These are phyloP conservation scores for Geophilus truncorum DNA, from an alignment of 2,888 invertebrate species.

Conservation along the genomic window DNA sequence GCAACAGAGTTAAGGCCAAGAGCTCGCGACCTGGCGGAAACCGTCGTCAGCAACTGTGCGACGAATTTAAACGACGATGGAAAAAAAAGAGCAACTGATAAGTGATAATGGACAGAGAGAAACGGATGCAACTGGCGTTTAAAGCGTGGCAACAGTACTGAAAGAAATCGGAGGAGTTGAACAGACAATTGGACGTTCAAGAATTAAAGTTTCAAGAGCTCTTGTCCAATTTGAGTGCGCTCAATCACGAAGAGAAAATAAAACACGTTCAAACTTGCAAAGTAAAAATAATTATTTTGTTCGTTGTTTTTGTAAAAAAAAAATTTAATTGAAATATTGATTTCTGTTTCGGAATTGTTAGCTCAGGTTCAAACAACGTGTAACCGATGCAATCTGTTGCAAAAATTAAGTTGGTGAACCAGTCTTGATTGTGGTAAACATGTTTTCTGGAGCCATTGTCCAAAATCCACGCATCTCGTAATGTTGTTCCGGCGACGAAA, in stretches of 20 bases:
- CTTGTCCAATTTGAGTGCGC: neutral
- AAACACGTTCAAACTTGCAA: constrained; percentile 31
- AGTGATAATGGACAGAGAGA: neutral
- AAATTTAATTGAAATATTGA: neutral
- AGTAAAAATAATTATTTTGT: constrained; percentile 12
- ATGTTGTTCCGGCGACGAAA: too few species aligned
- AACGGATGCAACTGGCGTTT: constrained; percentile 3
- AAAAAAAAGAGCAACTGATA: neutral
- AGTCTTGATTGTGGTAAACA: too few species aligned
- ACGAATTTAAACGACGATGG: constrained; percentile 19
- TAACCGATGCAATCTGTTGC: neutral
- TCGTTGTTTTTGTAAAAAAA: too few species aligned
- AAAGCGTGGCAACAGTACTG: constrained; percentile 30
- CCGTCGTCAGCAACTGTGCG: neutral
- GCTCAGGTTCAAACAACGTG: neutral
- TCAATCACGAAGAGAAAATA: neutral
- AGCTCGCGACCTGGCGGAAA: neutral
- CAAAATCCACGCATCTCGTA: too few species aligned
- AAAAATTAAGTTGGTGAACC: neutral
- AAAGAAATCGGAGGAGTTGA: constrained; percentile 6
- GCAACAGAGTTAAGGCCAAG: neutral
- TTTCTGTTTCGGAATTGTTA: neutral
- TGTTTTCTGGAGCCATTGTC: too few species aligned
- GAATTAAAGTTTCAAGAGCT: constrained; percentile 31
- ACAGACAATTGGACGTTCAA: neutral